Base-by-base conservation (phyloP, 2,113 vertebrate species). In the Myodes glareolus region DNA sequence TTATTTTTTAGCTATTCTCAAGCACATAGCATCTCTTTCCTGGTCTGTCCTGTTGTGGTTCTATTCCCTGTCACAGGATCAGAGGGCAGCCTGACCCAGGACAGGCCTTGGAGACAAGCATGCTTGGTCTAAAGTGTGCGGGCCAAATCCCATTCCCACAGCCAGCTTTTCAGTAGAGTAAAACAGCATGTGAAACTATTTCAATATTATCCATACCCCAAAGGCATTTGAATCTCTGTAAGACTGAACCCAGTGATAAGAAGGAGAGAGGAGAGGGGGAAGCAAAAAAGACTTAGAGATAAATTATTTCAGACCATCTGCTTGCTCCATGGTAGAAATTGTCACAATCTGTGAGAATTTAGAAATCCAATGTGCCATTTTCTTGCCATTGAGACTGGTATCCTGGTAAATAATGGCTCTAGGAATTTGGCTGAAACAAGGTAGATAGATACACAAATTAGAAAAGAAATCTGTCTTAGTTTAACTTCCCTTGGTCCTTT, bases 361-460 rank as follows among this genome's bases (percentile, higher is more conserved):
- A 11, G 36, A 58, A 82, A 58, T 58, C 10, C 52, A 39, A 14
- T 58, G 36, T 82, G 21, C 36, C 78, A 81, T 82, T 81, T 82
- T 82, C 33, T 82, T 82, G 33, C 52, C 78, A 82, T 82, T 82
- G 52, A 82, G 36, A 55, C 36, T 58, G 6, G 25, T 94, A 85
- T 55, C 6, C 76, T 88, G 84, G 68, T 85, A 95, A 94, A 68
- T 52, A 39, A 73, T 87, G 45, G 21, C 65, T 94, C 27, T 92
- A 92, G 80, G 88, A 92, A 96, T 36, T 92, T 91, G 31, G 31
- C 19, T 90, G 76, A 95, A 88, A 84, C 88, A 96, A 93, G 73
- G 23, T 90, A 88, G 45, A 45, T 90, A 88, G 45, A 45, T 33
- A 96, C 31, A 61, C 29, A 91, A 89, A 70, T 50, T 42, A 75